Percentiles rank a stretch among this genome's conserved stretches.
Evolutionary conservation across 2,797 vertebrate species (phyloP).

Genomic region (Pipistrellus kuhlii): DNA sequence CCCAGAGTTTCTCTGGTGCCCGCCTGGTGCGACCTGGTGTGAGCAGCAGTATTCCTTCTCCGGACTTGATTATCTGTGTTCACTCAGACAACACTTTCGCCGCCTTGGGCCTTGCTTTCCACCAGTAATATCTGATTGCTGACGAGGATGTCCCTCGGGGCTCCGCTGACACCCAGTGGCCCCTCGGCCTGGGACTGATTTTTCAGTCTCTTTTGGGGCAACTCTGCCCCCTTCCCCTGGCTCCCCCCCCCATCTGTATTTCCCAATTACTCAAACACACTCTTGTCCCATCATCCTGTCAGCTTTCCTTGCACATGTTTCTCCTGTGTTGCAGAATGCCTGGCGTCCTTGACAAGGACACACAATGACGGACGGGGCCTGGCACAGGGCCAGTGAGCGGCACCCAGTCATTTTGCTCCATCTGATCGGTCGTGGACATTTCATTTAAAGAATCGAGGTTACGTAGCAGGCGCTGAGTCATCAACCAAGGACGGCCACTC

Average conservation of each 20-base stretch:
- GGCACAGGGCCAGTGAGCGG: background rate
- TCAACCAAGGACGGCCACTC: slow-evolving; percentile 25
- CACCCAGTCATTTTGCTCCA: background rate
- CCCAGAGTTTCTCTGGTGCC: background rate
- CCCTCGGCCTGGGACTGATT: background rate
- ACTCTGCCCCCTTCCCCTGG: background rate
- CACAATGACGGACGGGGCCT: background rate
- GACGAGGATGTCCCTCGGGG: background rate
- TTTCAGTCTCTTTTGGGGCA: background rate
- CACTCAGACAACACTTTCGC: background rate
- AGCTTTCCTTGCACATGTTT: background rate
- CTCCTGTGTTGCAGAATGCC: background rate
- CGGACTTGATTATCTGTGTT: background rate
- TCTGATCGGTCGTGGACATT: background rate
- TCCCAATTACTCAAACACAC: background rate
- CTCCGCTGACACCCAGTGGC: background rate
- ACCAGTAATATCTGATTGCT: background rate
- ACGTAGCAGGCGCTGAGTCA: background rate
- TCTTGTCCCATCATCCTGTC: background rate
- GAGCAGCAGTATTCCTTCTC: background rate
- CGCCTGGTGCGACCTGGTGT: background rate
- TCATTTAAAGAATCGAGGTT: background rate
- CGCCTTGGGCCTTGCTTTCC: background rate
- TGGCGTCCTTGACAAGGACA: background rate
- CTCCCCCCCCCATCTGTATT: background rate